phyloP scores from a whole-genome alignment of 30 jellyfish, hydroid and myxozoan species.

The Rhopilema esculentum region DNA sequence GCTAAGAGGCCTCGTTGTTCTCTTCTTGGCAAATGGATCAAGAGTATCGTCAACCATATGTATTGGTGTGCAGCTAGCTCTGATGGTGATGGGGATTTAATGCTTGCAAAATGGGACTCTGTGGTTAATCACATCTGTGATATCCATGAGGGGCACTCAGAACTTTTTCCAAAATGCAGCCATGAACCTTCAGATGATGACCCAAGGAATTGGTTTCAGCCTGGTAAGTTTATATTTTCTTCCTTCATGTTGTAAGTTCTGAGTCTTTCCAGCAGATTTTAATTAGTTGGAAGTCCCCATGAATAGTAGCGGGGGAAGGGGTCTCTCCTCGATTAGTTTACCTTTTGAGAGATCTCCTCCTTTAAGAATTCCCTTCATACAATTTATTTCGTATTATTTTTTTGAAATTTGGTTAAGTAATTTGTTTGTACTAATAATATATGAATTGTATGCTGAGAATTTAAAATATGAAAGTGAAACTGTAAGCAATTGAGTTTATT shows the following conservation, averaged over 20 bases:
- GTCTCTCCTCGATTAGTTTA: neutral
- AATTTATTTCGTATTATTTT: neutral
- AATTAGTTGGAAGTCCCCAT: neutral
- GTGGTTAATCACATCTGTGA: constrained; percentile 1
- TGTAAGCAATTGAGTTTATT: neutral
- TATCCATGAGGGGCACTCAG: constrained; percentile 31
- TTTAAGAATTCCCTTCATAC: neutral
- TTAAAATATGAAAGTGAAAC: neutral
- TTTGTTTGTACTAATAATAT: neutral
- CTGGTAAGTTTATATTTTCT: constrained; percentile 10
- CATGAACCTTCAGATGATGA: constrained; percentile 18
- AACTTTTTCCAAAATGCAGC: constrained; percentile 4
- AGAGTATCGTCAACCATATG: constrained; percentile 6
- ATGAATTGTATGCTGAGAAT: neutral
- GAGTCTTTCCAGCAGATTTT: neutral
- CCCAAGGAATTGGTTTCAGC: constrained; percentile 24
- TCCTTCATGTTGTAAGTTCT: neutral
- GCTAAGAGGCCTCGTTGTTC: constrained; percentile 20
- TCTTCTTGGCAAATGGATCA: constrained; percentile 3
- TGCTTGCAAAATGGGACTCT: constrained; percentile 53
- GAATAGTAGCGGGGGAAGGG: neutral
- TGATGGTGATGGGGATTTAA: constrained; percentile 7
- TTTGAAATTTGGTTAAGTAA: neutral
- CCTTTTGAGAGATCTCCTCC: neutral
- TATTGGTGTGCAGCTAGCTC: constrained; percentile 33